phyloP scores from a whole-genome alignment of 1,140 invertebrate genomes.

The Antheraea mylitta region DNA sequence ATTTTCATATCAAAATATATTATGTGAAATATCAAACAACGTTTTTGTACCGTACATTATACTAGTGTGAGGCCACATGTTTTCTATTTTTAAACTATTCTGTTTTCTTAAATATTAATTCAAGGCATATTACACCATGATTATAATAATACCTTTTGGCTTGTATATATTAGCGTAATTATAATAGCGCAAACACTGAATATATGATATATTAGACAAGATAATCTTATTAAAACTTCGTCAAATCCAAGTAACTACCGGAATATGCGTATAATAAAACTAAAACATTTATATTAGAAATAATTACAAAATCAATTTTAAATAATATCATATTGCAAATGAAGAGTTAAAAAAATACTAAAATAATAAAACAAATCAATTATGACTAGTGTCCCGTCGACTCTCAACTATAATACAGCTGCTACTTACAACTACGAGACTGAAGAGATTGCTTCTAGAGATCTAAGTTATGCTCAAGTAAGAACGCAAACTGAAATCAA shows the following conservation, averaged over 20 bases:
- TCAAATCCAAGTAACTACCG: constrained; percentile 2
- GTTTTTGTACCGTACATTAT: constrained; percentile 57
- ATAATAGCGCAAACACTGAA: neutral
- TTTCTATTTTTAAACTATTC: neutral
- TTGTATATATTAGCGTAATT: neutral
- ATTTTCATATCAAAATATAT: constrained; percentile 67
- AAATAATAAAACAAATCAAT: constrained; percentile 51
- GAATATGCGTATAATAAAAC: constrained; percentile 18
- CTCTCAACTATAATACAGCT: constrained; percentile 29
- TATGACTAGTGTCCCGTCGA: constrained; percentile 67
- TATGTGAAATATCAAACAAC: constrained; percentile 45
- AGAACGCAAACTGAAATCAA: constrained; percentile 35
- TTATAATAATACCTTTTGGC: neutral
- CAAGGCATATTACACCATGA: neutral
- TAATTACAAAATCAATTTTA: constrained; percentile 40
- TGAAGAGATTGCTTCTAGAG: constrained; percentile 60
- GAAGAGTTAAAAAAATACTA: constrained; percentile 27
- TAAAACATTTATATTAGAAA: constrained; percentile 27
- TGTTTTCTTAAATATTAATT: neutral
- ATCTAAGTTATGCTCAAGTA: constrained; percentile 50
- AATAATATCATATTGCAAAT: constrained; percentile 47
- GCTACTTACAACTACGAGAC: constrained; percentile 39
- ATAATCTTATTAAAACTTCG: neutral
- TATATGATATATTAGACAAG: neutral
- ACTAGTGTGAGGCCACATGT: constrained; percentile 42